Percentiles rank a stretch among this genome's conserved stretches.
Evolutionary conservation across 2,797 vertebrate genomes (phyloP).

Genomic region (Anomalospiza imberbis): DNA sequence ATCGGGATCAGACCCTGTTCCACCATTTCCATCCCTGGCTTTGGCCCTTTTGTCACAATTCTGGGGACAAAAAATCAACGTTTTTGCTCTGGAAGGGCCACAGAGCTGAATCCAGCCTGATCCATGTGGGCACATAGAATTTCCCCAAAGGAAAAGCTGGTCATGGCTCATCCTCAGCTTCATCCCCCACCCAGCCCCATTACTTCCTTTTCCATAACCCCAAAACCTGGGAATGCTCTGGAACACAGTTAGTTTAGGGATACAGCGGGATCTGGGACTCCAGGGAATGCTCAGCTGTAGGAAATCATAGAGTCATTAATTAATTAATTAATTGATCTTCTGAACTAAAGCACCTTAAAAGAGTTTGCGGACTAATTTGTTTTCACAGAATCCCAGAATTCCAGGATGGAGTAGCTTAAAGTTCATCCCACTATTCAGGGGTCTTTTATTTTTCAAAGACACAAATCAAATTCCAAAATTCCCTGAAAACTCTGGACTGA

Average conservation of each 20-base stretch:
- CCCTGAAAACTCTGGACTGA: neutral
- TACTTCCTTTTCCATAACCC: rapidly evolving
- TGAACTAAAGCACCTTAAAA: neutral
- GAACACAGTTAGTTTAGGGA: neutral
- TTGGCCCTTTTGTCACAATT: neutral
- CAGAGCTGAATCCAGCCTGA: neutral
- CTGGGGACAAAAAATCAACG: rapidly evolving
- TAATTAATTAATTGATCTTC: neutral
- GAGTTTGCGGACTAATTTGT: neutral
- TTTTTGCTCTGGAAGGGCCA: neutral
- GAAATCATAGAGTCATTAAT: neutral
- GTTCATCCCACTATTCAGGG: rapidly evolving
- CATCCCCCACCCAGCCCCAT: neutral
- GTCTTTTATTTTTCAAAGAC: rapidly evolving
- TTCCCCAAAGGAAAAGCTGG: neutral
- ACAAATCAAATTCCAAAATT: neutral
- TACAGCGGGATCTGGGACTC: rapidly evolving
- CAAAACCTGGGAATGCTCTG: too few relatives aligned
- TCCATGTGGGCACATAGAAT: neutral
- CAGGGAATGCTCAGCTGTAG: neutral
- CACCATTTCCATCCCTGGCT: neutral
- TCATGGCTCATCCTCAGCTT: neutral
- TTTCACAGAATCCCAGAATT: neutral
- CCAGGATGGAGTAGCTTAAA: neutral
- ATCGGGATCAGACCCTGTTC: rapidly evolving